Evolutionary conservation across 2,797 vertebrate genomes (phyloP), one percentile per base, ranked within the genome.

Genomic region (Esox lucius): DNA sequence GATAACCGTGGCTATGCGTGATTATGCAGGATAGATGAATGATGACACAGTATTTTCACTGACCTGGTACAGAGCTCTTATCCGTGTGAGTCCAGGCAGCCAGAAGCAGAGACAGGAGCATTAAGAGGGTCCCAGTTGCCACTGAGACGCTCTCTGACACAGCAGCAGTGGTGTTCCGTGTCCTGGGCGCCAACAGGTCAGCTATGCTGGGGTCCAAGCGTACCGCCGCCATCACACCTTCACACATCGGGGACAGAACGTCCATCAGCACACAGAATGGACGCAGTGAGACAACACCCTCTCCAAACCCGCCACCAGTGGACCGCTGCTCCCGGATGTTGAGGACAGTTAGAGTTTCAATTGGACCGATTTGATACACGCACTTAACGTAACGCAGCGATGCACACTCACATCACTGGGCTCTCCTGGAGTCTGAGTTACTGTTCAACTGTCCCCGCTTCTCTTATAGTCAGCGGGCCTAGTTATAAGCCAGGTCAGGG

Each of bases 51-150:
- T 16, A 26, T 31, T 17, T 26, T 16, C 31, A 77, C 91, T 87
- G 87, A 98, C 98, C 97, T 92, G 97, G 97, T 66, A 95, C 81
- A 1, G 89, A 84, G 2, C 92, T 93, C 49, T 92, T 94, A 42
- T 92, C 93, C 1, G 85, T 85, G 0, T 92, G 92, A 51, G 85
- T 95, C 96, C 95, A 95, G 5, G 94, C 80, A 0, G 94, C 80
- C 71, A 98, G 77, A n/a, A 98, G 90, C 78, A 97, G 81, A 70
- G 93, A 93, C 35, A 93, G 62, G 11, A 97, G 80, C 72, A 97
- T 78, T 48, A 96, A 83, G 0, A 99, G 78, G 0, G 91, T 88
- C 62, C 94, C 87, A 0, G 93, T 93, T 61, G 93, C 91, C 49
- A 85, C 17, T 0, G 94, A 90, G 80, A 94, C 33, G 0, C 68